These are phyloP conservation scores for Microctonus aethiopoides DNA, from an alignment of 2,888 invertebrate genomes.

Conservation along the genomic window DNA sequence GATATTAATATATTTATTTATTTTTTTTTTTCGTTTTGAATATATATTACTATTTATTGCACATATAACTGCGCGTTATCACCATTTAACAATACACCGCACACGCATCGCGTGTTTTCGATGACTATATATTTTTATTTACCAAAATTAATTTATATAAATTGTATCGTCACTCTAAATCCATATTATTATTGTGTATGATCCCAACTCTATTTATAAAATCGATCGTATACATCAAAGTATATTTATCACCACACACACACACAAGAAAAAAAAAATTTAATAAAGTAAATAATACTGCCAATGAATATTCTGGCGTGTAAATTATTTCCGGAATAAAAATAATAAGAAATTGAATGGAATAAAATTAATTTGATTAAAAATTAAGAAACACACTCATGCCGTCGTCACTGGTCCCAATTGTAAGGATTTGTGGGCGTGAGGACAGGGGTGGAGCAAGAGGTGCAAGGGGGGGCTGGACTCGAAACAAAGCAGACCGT, in stretches of 20 bases:
- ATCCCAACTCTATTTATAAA: background rate
- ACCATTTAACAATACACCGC: background rate
- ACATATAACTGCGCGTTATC: background rate
- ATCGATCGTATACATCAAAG: background rate
- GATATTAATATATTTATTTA: no score
- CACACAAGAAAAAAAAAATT: background rate
- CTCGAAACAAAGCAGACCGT: background rate
- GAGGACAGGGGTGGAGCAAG: constrained; percentile 1
- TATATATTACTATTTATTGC: no score
- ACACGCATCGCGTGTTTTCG: background rate
- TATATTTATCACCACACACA: background rate
- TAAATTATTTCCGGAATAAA: background rate
- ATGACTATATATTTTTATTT: background rate
- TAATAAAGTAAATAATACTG: no score
- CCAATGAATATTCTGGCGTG: background rate
- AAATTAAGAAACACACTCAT: background rate
- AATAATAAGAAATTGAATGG: background rate
- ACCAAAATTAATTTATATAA: background rate
- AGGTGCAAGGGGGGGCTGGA: background rate
- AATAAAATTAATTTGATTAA: background rate
- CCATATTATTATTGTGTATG: background rate
- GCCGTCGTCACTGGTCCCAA: background rate
- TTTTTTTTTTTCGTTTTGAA: background rate
- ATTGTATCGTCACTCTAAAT: constrained; percentile 1
- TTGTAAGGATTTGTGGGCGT: background rate